Conservation (phyloP, 2,113 vertebrate genomes). For the Gavialis gangeticus region DNA sequence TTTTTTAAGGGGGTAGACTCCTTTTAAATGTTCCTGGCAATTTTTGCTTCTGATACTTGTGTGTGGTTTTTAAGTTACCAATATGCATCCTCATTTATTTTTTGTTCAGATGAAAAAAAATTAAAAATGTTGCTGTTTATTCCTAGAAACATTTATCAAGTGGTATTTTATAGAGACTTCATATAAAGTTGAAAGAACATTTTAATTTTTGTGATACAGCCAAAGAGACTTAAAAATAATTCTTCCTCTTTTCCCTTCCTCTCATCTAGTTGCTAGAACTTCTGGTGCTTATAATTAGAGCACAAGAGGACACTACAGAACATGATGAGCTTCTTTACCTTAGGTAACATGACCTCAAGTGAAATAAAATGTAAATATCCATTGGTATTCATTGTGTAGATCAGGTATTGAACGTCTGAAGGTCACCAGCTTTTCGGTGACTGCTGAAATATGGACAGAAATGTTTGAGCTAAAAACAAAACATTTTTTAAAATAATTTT, state of each 20-base stretch:
- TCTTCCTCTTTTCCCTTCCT: background rate
- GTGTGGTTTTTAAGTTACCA: background rate
- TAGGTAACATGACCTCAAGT: background rate
- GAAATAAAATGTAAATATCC: background rate
- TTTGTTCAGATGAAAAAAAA: background rate
- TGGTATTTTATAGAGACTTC: background rate
- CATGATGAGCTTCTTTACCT: background rate
- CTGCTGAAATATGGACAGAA: background rate
- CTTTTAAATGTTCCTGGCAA: conserved; percentile 26
- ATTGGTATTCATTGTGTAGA: background rate
- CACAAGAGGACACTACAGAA: background rate
- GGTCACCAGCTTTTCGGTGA: background rate
- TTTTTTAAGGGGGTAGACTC: background rate
- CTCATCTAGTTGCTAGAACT: conserved; percentile 23
- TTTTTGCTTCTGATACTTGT: background rate
- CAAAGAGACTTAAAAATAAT: conserved; percentile 3
- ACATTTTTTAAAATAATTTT: background rate
- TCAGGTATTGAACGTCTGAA: background rate
- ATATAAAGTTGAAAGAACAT: background rate
- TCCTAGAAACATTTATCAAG: background rate
- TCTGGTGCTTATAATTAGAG: conserved; percentile 7
- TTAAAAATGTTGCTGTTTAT: background rate
- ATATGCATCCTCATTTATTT: background rate
- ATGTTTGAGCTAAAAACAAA: background rate
- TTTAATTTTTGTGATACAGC: background rate